Evolutionary conservation across 1,140 invertebrate genomes (phyloP).

Genomic region (Orius laevigatus): DNA sequence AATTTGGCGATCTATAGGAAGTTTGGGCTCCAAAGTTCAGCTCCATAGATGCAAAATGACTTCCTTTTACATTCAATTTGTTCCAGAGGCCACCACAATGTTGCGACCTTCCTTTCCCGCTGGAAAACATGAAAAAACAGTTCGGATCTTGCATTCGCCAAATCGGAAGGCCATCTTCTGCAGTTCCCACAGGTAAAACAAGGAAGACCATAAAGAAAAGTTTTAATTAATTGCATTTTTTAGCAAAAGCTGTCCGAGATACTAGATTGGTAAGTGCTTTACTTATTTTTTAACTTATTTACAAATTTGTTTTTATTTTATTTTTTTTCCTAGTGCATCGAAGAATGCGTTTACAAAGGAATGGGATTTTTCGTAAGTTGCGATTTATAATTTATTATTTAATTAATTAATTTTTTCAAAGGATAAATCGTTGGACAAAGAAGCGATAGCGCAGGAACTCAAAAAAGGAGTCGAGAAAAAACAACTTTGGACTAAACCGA

Average conservation of each 20-base stretch:
- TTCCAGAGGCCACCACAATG: slow-evolving; percentile 10
- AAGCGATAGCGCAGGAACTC: slow-evolving; percentile 1
- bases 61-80: too few relatives aligned
- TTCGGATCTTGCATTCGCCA: slow-evolving; percentile 9
- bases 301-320: neutral
- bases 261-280: slow-evolving; percentile 10
- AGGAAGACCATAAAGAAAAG: neutral
- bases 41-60: too few relatives aligned
- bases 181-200: neutral
- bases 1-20: too few relatives aligned
- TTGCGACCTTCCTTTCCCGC: slow-evolving; percentile 10
- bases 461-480: slow-evolving; percentile 2
- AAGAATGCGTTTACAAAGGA: slow-evolving; percentile 14
- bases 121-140: slow-evolving; percentile 9
- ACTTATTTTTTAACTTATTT: neutral
- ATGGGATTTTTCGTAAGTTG: slow-evolving; percentile 13
- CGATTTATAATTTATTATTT: neutral
- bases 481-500: slow-evolving; percentile 1
- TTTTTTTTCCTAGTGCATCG: slow-evolving; percentile 12
- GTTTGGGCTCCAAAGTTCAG: too few relatives aligned
- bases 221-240: slow-evolving; percentile 4
- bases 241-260: slow-evolving; percentile 11
- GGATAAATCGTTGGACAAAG: slow-evolving; percentile 5
- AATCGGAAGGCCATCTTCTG: slow-evolving; percentile 7
- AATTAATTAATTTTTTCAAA: slow-evolving; percentile 1